Conservation (phyloP, 2,113 vertebrate genomes). For the Camelus dromedarius region DNA sequence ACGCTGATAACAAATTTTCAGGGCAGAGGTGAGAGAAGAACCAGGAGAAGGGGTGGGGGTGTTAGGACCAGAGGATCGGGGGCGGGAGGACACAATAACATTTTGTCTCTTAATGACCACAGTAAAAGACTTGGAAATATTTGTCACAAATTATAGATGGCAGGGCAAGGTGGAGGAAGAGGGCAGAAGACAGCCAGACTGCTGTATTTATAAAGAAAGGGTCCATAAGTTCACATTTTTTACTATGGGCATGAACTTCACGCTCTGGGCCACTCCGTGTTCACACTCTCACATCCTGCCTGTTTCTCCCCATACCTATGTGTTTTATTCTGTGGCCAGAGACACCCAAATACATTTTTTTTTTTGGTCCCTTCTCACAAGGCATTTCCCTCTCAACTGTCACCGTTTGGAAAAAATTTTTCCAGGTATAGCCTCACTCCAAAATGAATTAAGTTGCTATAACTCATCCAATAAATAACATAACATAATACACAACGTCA, state of each 20-base stretch:
- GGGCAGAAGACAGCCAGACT: neutral
- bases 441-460: neutral
- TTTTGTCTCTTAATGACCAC: neutral
- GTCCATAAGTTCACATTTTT: neutral
- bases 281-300: neutral
- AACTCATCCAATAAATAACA: neutral
- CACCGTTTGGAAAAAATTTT: neutral
- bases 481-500: neutral
- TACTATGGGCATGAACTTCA: too few relatives aligned
- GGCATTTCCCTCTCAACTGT: neutral
- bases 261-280: accelerated
- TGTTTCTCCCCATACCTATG: neutral
- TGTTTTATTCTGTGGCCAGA: neutral
- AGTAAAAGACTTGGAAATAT: neutral
- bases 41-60: neutral
- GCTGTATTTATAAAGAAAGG: neutral
- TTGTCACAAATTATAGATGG: neutral
- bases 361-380: neutral
- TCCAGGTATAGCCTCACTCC: neutral
- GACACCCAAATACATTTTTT: neutral
- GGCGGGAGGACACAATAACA: neutral
- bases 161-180: neutral
- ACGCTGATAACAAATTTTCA: neutral
- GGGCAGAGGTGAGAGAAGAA: neutral
- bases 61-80: neutral